Conservation (phyloP, 2,797 vertebrate species). For the Poeciliopsis turneri region DNA sequence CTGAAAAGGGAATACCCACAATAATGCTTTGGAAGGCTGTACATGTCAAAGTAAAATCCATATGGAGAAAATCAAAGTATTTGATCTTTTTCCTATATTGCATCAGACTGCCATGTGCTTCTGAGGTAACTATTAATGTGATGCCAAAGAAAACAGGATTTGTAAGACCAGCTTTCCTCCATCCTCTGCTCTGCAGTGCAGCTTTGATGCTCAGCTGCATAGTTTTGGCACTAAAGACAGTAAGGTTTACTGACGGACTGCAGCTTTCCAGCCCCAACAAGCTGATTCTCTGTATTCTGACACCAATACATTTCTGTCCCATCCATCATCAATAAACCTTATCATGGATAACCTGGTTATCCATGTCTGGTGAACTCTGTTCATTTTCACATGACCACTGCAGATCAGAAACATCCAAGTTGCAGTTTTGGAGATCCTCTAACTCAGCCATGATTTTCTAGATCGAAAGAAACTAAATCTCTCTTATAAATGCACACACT, state of each 20-base stretch:
- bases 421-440: neutral
- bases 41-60: neutral
- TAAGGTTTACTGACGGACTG: neutral
- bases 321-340: neutral
- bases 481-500: neutral
- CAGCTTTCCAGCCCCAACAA: neutral
- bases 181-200: neutral
- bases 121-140: neutral
- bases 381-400: neutral
- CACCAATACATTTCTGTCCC: neutral
- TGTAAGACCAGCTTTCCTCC: neutral
- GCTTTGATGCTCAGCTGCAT: neutral
- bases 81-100: neutral
- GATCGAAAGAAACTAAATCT: slow-evolving; percentile 1
- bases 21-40: neutral
- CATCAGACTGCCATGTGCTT: neutral
- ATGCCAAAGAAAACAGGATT: neutral
- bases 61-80: neutral
- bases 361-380: neutral
- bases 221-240: neutral
- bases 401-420: neutral
- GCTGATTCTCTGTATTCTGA: neutral
- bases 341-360: neutral
- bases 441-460: neutral
- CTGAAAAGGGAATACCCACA: neutral